These are phyloP conservation scores for Reticulitermes speratus DNA, from an alignment of 1,140 invertebrate species.

Conservation along the genomic window DNA sequence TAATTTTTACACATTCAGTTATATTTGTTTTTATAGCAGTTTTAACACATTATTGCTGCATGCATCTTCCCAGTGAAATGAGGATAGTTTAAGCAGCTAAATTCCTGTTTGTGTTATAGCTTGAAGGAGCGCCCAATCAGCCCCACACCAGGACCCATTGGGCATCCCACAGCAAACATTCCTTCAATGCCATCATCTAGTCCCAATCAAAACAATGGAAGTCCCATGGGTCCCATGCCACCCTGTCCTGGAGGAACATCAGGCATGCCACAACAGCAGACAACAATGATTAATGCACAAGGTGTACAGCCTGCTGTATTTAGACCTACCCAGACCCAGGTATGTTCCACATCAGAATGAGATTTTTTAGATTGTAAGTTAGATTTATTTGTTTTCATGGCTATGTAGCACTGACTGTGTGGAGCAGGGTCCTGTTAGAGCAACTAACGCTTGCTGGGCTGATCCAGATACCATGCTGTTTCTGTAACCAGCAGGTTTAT, in stretches of 20 bases:
- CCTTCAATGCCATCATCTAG: constrained; percentile 49
- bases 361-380: neutral
- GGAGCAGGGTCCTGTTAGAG: no score
- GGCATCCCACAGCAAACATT: constrained; percentile 43
- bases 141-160: constrained; percentile 51
- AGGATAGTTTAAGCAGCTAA: no score
- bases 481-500: no score
- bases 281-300: neutral
- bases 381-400: no score
- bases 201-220: constrained; percentile 58
- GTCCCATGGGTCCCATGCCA: constrained; percentile 40
- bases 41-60: no score
- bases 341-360: neutral
- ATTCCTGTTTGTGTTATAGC: constrained; percentile 48
- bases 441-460: no score
- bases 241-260: constrained; percentile 20
- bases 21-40: no score
- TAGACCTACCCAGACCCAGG: constrained; percentile 20
- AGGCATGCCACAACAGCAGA: constrained; percentile 26
- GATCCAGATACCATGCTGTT: no score
- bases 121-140: constrained; percentile 80
- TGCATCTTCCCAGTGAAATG: no score
- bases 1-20: no score
- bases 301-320: constrained; percentile 23
- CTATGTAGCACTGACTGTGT: no score